Percentiles rank a stretch among this genome's conserved stretches.
Conservation (phyloP, 2,797 vertebrate species). For the Momotus momota region DNA sequence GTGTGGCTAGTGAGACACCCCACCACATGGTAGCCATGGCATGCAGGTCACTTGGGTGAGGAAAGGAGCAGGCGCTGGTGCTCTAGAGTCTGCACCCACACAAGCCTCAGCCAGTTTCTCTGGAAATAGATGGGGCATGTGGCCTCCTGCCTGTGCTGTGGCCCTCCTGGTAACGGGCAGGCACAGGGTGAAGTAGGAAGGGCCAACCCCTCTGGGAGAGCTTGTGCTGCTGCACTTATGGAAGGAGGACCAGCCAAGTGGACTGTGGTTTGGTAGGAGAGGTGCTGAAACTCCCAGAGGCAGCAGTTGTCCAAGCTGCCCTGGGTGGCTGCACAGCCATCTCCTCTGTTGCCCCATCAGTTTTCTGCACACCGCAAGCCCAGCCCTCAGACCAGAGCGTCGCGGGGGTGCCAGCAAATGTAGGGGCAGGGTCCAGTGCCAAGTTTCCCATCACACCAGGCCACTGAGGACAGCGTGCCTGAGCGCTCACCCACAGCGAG, state of each 20-base stretch:
- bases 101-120: accelerated
- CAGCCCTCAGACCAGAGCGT: background rate
- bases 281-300: background rate
- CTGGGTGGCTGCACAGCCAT: background rate
- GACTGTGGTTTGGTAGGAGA: background rate
- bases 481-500: background rate
- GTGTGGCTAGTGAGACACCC: background rate
- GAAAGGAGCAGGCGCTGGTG: accelerated
- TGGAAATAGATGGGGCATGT: background rate
- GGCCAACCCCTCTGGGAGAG: background rate
- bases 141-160: background rate
- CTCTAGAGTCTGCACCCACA: background rate
- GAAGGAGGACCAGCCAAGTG: background rate
- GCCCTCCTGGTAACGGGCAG: background rate
- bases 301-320: background rate
- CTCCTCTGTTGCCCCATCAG: background rate
- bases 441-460: background rate
- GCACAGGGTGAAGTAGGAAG: background rate
- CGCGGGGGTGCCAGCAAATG: background rate
- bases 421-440: background rate
- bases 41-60: accelerated
- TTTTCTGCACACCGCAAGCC: background rate
- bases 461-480: background rate
- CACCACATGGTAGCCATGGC: accelerated
- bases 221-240: background rate